Evolutionary conservation across 2,888 invertebrate species (phyloP), one percentile per base, ranked within the genome.

Genomic region (Cephus pygmeus): DNA sequence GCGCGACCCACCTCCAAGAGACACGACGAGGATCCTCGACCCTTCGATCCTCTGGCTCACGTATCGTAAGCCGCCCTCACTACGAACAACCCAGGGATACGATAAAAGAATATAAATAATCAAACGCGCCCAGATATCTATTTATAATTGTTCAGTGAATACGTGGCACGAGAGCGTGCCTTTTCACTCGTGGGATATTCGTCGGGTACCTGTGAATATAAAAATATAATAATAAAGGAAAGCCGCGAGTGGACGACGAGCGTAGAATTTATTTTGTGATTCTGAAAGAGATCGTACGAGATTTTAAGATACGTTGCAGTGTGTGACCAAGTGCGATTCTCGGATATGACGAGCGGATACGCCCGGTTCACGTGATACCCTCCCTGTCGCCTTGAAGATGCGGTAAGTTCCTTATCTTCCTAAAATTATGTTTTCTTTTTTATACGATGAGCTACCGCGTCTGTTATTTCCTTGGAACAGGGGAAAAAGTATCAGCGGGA

Each of bases 71-170:
- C 23, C 56, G 56, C 56, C 56, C 56, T 56, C 71, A 23, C 71
- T 31, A 31, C 69, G 73, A 73, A 75, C 34, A 75, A 76, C 68
- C 74, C 69, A 30, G 77, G 71, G 73, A 73, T 35, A 12, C 76
- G 75, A 81, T 76, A 77, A 73, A 77, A 73, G 79, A 73, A 75
- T 34, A 79, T 33, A 35, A n/a, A 75, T 73, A 79, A 74, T 56
- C 75, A 71, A 71, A 71, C 71, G 88, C 87, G 87, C 89, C 89
- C 88, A 88, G 88, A 88, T 89, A 88, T 89, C 89, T 89, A 89
- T 89, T 89, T 88, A 89, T 88, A 89, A 85, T 81, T 85, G 86
- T 85, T 71, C 71, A 71, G 71, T 71, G 71, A 71, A 71, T 34
- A 71, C 71, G 34, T 56, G 56, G 56, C 56, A 56, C 56, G 56